Evolutionary conservation across 1,140 invertebrate species (phyloP), one percentile per base, ranked within the genome.

Genomic region (Pseudomyrmex cubaensis): DNA sequence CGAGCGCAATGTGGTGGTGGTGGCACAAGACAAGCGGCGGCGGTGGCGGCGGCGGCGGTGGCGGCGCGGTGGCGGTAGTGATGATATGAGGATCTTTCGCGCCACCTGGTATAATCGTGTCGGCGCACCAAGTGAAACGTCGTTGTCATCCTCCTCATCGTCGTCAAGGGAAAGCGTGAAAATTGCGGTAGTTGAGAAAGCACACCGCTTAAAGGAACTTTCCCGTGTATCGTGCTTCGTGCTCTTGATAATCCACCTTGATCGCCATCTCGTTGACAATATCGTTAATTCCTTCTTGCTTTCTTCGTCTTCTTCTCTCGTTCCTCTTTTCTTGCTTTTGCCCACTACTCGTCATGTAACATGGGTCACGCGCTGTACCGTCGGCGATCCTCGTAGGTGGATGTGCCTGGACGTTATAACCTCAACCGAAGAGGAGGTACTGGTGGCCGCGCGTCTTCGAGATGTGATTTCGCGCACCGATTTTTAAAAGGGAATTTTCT

Each of bases 131-230:
- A 87, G 86, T 87, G 86, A 87, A 87, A 87, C 74, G 76, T 75
- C 82, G 62, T 83, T 63, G n/a, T 69, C 72, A 15, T 74, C 57
- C 12, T 72, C 64, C 5, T 57, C 76, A 0, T 59, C 73, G 5
- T 56, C 76, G 52, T 69, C 78, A 61, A 54, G 78, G 87, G 87
- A 86, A 89, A 87, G 87, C 83, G 87, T 84, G 87, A 89, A 87
- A 88, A 88, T 87, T 70, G 62, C 57, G 8, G 77, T 15, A 62
- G 48, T 56, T 61, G 62, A 46, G 77, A 83, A 35, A 35, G 35
- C 35, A 59, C 66, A 46, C 48, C 48, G 56, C 22, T 56, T 50
- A 63, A 56, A 46, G 46, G 69, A 75, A 84, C 66, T 87, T 87
- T 87, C 75, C 56, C 80, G 22, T 77, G 22, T 67, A 48, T 4